phyloP scores from a whole-genome alignment of 2,888 invertebrate genomes.

The Drosophila barbarae region DNA sequence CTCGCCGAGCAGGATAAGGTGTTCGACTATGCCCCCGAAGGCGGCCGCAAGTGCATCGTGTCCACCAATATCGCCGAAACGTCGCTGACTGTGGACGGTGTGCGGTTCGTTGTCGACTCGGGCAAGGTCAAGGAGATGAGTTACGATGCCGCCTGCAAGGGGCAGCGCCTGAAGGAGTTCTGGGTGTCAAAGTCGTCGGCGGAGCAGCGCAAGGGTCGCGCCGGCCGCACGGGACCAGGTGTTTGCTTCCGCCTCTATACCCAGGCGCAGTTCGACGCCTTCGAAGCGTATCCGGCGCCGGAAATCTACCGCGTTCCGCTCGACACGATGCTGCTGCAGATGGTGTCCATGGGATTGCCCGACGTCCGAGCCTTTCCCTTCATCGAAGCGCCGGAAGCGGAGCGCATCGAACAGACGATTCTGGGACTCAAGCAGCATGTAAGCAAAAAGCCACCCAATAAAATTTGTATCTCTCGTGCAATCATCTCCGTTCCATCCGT shows the following conservation, averaged over 20 bases:
- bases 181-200: slow-evolving; percentile 99
- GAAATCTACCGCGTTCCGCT: slow-evolving; percentile 96
- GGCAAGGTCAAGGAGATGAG: slow-evolving; percentile 99
- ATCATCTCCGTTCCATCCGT: neutral
- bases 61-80: slow-evolving; percentile 99
- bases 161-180: slow-evolving; percentile 95
- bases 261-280: slow-evolving; percentile 88
- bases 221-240: slow-evolving; percentile 97
- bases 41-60: slow-evolving; percentile 96
- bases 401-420: slow-evolving; percentile 92
- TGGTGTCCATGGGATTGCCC: slow-evolving; percentile 95
- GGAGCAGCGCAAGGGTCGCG: slow-evolving; percentile 97
- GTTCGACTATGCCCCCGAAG: slow-evolving; percentile 97
- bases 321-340: slow-evolving; percentile 93
- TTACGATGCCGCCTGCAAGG: slow-evolving; percentile 93
- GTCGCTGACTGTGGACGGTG: slow-evolving; percentile 98
- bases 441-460: slow-evolving; percentile 1
- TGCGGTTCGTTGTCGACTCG: slow-evolving; percentile 97
- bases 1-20: slow-evolving; percentile 98
- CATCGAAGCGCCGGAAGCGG: slow-evolving; percentile 92
- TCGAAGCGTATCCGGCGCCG: slow-evolving; percentile 93
- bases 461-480: too few relatives aligned
- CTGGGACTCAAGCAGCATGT: slow-evolving; percentile 91
- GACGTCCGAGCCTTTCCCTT: slow-evolving; percentile 96
- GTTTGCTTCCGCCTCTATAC: slow-evolving; percentile 95